A percentile compares a stretch with the other conserved stretches of the same genome.
Evolutionary conservation across 2,888 invertebrate species (phyloP).

Genomic region (Eupithecia subfuscata): DNA sequence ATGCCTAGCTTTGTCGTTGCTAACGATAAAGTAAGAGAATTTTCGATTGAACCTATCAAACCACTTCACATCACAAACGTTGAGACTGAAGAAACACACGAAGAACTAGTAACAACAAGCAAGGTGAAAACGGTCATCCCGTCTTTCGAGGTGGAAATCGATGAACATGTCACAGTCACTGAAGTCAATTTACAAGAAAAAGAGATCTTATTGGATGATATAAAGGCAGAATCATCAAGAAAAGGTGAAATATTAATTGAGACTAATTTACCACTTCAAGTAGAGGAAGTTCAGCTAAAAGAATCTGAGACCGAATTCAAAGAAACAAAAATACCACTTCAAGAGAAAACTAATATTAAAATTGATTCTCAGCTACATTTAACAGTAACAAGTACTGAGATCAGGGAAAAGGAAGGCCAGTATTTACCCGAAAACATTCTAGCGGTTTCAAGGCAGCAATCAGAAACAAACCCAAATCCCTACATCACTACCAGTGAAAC

Average conservation of each 20-base stretch:
- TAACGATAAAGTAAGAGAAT: conserved; percentile 50
- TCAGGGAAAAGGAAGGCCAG: conserved; percentile 62
- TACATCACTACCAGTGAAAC: conserved; percentile 69
- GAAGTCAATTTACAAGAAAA: conserved; percentile 79
- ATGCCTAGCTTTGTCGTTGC: conserved; percentile 42
- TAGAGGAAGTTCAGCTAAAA: conserved; percentile 57
- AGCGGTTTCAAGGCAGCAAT: conserved; percentile 49
- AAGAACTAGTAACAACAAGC: conserved; percentile 48
- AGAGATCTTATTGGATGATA: conserved; percentile 59
- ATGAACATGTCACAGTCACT: conserved; percentile 78
- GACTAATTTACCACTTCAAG: conserved; percentile 58
- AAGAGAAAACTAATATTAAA: conserved; percentile 50
- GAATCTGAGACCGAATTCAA: conserved; percentile 55
- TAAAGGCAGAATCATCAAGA: conserved; percentile 9
- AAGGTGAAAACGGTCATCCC: conserved; percentile 47
- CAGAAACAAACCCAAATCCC: conserved; percentile 57
- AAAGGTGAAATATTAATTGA: conserved; percentile 52
- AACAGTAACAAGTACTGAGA: conserved; percentile 58
- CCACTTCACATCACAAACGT: conserved; percentile 74
- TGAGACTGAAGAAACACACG: conserved; percentile 70
- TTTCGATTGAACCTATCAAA: conserved; percentile 55
- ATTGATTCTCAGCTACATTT: conserved; percentile 64
- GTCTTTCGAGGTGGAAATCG: conserved; percentile 56
- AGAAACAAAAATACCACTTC: conserved; percentile 43
- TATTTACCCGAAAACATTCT: conserved; percentile 48